These are phyloP conservation scores for Eulemur albifrons DNA, from an alignment of 2,797 vertebrate species.

Conservation along the genomic window DNA sequence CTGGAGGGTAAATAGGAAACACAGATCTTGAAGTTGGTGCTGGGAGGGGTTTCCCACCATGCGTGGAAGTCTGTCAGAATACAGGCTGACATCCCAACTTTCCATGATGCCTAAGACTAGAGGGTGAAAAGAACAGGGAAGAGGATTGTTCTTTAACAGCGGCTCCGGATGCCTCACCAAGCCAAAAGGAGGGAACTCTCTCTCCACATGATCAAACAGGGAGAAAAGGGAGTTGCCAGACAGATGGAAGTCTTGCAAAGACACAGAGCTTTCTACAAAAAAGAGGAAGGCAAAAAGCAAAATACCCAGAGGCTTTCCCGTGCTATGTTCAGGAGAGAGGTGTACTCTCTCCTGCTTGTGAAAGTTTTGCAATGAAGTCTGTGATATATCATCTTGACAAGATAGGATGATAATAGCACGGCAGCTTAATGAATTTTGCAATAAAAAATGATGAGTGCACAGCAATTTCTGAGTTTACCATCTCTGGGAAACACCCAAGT, in stretches of 20 bases:
- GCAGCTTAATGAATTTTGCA: constrained; percentile 78
- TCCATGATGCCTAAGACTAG: background rate
- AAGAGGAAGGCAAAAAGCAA: constrained; percentile 47
- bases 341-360: constrained; percentile 60
- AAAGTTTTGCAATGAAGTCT: constrained; percentile 76
- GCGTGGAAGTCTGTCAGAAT: background rate
- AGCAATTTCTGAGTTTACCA: constrained; percentile 70
- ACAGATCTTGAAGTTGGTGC: background rate
- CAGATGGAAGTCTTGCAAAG: constrained; percentile 3
- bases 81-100: background rate
- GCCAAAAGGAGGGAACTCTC: background rate
- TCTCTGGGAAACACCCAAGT: constrained; percentile 74
- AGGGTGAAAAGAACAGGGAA: background rate
- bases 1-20: constrained; percentile 23
- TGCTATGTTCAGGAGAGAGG: constrained; percentile 36
- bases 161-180: background rate
- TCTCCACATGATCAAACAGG: background rate
- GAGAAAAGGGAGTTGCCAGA: constrained; percentile 37
- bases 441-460: constrained; percentile 74
- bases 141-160: background rate
- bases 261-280: background rate
- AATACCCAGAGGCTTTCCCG: constrained; percentile 49
- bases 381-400: constrained; percentile 78
- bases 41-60: background rate
- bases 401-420: constrained; percentile 68